phyloP scores from a whole-genome alignment of 1,140 invertebrate genomes.

The Drosophila prosaltans region DNA sequence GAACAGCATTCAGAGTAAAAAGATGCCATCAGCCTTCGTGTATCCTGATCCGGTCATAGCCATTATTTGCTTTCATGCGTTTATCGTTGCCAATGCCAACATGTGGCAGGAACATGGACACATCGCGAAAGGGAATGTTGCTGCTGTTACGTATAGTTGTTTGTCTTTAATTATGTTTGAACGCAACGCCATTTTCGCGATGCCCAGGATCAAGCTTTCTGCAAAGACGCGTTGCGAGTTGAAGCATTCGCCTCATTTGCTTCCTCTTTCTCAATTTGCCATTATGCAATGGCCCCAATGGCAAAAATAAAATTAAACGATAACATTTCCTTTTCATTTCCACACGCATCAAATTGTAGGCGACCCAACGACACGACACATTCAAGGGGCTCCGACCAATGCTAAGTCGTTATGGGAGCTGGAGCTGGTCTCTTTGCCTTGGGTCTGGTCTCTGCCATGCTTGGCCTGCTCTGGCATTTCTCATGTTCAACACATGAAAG shows the following conservation, averaged over 20 bases:
- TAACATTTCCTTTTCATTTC: conserved; percentile 82
- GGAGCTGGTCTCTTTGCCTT: background rate
- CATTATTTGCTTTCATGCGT: conserved; percentile 69
- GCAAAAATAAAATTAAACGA: conserved; percentile 83
- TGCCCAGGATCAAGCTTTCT: conserved; percentile 67
- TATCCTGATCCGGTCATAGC: conserved; percentile 46
- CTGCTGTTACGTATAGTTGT: conserved; percentile 50
- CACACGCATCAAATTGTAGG: conserved; percentile 65
- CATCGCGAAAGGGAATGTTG: conserved; percentile 18
- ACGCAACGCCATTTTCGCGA: conserved; percentile 67
- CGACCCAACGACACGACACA: background rate
- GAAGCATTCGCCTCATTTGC: conserved; percentile 12
- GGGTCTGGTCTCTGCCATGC: background rate
- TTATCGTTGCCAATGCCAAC: conserved; percentile 37
- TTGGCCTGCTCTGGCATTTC: conserved; percentile 29
- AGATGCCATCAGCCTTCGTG: conserved; percentile 3
- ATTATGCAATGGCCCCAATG: conserved; percentile 68
- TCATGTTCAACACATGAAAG: conserved; percentile 56
- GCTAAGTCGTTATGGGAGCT: conserved; percentile 17
- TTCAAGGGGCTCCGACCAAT: conserved; percentile 12
- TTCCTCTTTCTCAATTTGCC: conserved; percentile 23
- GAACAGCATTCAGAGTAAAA: background rate
- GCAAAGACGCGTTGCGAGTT: conserved; percentile 7
- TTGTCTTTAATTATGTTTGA: conserved; percentile 82
- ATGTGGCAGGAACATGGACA: conserved; percentile 16